Conservation (phyloP, 2,888 invertebrate species). For the Microdon myrmicae region DNA sequence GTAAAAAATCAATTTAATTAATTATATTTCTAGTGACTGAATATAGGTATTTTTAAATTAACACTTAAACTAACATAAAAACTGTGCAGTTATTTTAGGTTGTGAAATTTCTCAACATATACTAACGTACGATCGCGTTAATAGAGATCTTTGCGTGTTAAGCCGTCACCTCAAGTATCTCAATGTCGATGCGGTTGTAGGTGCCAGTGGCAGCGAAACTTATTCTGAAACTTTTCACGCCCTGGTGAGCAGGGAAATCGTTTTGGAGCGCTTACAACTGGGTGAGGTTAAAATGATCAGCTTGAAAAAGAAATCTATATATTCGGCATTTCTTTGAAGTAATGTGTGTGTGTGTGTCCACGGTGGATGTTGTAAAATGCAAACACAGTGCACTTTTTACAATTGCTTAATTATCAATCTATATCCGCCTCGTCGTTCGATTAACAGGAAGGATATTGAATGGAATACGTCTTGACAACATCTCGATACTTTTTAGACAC, state of each 20-base stretch:
- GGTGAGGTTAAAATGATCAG: slow-evolving; percentile 17
- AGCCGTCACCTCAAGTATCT: slow-evolving; percentile 27
- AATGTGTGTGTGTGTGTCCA: too few species aligned
- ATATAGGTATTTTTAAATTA: neutral
- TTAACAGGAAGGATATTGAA: too few species aligned
- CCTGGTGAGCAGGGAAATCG: slow-evolving; percentile 32
- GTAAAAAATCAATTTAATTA: slow-evolving; percentile 1
- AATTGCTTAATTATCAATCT: too few species aligned
- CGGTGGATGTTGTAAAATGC: too few species aligned
- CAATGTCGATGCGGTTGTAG: slow-evolving; percentile 28
- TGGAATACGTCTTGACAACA: too few species aligned
- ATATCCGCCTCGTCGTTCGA: too few species aligned
- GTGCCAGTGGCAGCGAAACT: slow-evolving; percentile 27
- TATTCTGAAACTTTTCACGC: slow-evolving; percentile 44
- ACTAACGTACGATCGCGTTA: neutral
- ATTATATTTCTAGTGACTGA: neutral
- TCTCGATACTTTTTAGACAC: too few species aligned
- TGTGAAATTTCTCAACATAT: neutral
- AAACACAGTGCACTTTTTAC: too few species aligned
- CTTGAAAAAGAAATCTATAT: neutral
- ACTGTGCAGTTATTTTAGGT: neutral
- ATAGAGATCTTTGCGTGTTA: slow-evolving; percentile 28
- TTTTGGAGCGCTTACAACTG: slow-evolving; percentile 18
- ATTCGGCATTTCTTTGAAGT: too few species aligned
- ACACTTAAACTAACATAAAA: neutral